phyloP scores from a whole-genome alignment of 2,113 vertebrate genomes.

The Silurus asotus region DNA sequence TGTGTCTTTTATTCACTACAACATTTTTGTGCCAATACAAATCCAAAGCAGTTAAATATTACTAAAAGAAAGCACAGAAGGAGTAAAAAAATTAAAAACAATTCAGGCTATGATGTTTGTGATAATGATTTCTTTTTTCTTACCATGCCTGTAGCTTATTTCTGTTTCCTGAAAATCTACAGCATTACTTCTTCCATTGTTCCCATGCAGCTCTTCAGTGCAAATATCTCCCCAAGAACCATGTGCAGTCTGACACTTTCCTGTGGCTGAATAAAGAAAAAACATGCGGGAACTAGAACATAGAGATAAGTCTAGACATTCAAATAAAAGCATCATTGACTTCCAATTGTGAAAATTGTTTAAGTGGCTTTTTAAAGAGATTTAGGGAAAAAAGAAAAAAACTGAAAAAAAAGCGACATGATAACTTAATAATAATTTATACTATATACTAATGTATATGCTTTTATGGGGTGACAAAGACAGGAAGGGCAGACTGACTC shows the following conservation, averaged over 20 bases:
- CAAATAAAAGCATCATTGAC: constrained; percentile 30
- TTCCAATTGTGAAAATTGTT: neutral
- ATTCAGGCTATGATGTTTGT: neutral
- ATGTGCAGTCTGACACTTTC: constrained; percentile 2
- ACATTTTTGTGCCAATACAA: neutral
- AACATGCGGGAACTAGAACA: constrained; percentile 30
- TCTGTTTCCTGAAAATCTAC: neutral
- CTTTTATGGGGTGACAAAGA: neutral
- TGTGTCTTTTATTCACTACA: neutral
- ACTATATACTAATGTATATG: neutral
- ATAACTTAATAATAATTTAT: neutral
- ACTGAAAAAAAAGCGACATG: neutral
- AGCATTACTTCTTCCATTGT: neutral
- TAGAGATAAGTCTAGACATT: constrained; percentile 8
- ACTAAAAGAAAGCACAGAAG: neutral
- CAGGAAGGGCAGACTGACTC: neutral
- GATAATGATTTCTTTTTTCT: neutral
- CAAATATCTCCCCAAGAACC: neutral
- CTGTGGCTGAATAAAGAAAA: constrained; percentile 22
- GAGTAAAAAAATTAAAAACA: neutral
- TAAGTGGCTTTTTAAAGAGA: neutral
- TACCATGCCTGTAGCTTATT: neutral
- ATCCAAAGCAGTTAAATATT: neutral
- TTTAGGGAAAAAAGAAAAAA: neutral
- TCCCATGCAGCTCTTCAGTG: neutral